Conservation (phyloP, 2,113 vertebrate genomes). For the Charina bottae region DNA sequence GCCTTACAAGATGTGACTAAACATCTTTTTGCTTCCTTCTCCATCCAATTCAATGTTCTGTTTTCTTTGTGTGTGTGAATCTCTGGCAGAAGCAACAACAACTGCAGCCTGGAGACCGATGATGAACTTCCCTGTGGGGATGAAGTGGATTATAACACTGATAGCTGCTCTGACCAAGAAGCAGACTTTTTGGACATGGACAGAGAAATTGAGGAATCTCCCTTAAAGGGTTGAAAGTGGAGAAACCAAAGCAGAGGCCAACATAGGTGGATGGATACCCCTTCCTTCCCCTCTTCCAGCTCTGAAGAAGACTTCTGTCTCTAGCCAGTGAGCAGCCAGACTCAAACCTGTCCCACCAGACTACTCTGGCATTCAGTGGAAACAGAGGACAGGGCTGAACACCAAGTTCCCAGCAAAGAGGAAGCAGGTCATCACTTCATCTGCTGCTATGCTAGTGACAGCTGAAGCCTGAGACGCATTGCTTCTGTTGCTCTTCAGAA, state of each 20-base stretch:
- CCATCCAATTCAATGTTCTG: conserved; percentile 9
- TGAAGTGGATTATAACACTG: conserved; percentile 82
- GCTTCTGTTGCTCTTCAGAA: conserved; percentile 13
- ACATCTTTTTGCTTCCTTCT: not conserved
- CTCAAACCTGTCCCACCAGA: not conserved
- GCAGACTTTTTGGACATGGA: conserved; percentile 66
- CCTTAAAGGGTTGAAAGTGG: conserved; percentile 20
- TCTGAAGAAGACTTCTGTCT: conserved; percentile 15
- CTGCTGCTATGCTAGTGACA: conserved; percentile 50
- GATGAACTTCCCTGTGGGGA: conserved; percentile 89
- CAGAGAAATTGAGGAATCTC: conserved; percentile 64
- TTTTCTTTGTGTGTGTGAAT: conserved; percentile 11
- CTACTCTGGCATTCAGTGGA: not conserved
- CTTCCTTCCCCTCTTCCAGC: conserved; percentile 7
- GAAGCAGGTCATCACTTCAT: conserved; percentile 30
- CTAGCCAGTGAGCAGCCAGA: conserved; percentile 18
- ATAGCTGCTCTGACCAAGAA: conserved; percentile 67
- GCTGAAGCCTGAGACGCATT: conserved; percentile 22
- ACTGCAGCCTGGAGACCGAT: conserved; percentile 67
- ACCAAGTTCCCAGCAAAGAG: conserved; percentile 30
- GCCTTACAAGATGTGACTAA: not conserved
- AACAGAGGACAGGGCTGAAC: conserved; percentile 9
- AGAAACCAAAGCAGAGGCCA: conserved; percentile 30
- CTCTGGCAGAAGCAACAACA: conserved; percentile 62
- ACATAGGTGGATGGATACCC: conserved; percentile 13